A percentile compares a stretch with the other conserved stretches of the same genome.
Evolutionary conservation across 2,888 invertebrate species (phyloP).

Genomic region (Drosophila prostipennis): DNA sequence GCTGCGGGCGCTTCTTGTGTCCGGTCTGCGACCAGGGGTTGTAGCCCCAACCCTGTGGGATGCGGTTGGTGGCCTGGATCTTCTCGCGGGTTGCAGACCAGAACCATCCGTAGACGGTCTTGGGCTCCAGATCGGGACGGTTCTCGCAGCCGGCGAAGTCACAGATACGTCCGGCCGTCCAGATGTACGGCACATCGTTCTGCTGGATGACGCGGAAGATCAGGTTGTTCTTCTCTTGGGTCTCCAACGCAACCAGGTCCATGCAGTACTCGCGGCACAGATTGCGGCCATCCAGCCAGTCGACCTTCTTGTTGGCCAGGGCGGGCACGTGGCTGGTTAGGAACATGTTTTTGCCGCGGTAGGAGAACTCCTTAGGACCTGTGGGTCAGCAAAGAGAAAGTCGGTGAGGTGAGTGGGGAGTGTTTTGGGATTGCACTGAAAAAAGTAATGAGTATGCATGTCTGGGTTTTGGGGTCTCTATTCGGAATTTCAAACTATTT

Average conservation of each 20-base stretch:
- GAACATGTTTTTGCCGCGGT: constrained; percentile 94
- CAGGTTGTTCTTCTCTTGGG: constrained; percentile 95
- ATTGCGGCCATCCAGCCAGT: constrained; percentile 96
- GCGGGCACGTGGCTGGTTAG: constrained; percentile 92
- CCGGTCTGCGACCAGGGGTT: constrained; percentile 96
- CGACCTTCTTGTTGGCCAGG: constrained; percentile 91
- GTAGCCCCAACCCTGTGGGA: constrained; percentile 87
- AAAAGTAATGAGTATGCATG: not conserved
- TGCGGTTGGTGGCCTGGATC: constrained; percentile 92
- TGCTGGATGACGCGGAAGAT: constrained; percentile 94
- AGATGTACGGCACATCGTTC: constrained; percentile 95
- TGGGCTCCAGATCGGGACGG: constrained; percentile 93
- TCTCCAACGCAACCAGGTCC: constrained; percentile 95
- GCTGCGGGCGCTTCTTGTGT: constrained; percentile 94
- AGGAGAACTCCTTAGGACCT: constrained; percentile 96
- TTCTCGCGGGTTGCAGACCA: constrained; percentile 96
- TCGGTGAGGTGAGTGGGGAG: not conserved
- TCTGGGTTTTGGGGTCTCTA: no score
- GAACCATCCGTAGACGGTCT: constrained; percentile 94
- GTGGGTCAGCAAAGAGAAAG: constrained; percentile 62
- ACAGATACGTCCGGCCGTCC: constrained; percentile 96
- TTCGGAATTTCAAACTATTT: no score
- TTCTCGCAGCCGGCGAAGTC: constrained; percentile 97
- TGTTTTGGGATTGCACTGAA: not conserved
- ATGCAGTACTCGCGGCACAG: constrained; percentile 96